A percentile compares a stretch with the other conserved stretches of the same genome.
Evolutionary conservation across 2,113 vertebrate genomes (phyloP).

Genomic region (Ploceus nigricollis): DNA sequence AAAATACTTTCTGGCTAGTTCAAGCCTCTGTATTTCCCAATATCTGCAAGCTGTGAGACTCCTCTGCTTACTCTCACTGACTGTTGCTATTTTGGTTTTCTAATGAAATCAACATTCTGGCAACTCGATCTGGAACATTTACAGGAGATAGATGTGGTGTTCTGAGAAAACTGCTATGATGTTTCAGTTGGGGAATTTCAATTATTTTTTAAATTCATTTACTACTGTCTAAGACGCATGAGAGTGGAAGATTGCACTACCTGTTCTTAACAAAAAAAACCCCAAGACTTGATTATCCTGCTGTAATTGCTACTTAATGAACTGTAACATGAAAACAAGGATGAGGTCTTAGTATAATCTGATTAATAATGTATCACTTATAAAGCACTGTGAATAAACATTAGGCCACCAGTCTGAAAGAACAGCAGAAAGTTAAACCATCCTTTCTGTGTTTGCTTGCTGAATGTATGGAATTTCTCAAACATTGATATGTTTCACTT

Average conservation of each 20-base stretch:
- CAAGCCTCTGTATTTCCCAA: neutral
- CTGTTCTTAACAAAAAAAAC: neutral
- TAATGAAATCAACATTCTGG: slow-evolving; percentile 55
- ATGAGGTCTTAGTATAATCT: neutral
- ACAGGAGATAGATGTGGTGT: neutral
- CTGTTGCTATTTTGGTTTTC: slow-evolving; percentile 14
- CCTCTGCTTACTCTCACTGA: neutral
- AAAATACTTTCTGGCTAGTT: neutral
- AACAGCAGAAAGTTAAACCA: neutral
- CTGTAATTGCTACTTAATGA: neutral
- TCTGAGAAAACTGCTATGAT: slow-evolving; percentile 21
- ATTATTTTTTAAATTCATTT: slow-evolving; percentile 26
- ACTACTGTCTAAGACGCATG: neutral
- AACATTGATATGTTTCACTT: neutral
- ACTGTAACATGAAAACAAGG: neutral
- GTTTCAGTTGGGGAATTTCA: slow-evolving; percentile 27
- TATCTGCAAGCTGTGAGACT: neutral
- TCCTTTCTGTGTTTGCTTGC: neutral
- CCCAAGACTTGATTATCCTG: neutral
- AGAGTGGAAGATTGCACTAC: neutral
- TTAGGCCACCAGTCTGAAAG: neutral
- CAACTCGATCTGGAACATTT: neutral
- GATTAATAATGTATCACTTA: slow-evolving; percentile 1
- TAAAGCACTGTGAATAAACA: neutral
- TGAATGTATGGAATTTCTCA: neutral